Base-by-base conservation (phyloP, 2,888 invertebrate genomes). In the Amiota mariae region DNA sequence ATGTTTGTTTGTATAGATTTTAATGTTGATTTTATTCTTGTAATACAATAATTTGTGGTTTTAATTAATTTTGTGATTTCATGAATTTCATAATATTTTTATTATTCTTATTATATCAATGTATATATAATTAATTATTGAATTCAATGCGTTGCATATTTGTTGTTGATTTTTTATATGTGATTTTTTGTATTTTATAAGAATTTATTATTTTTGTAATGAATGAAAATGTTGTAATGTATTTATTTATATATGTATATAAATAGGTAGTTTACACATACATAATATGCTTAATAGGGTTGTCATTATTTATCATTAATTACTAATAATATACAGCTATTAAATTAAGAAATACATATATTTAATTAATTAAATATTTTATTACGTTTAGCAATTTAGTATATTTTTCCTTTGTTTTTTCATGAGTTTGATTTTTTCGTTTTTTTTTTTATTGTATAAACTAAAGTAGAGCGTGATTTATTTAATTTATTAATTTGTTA, bases 301-400 rank as follows among this genome's bases (percentile, higher is more conserved):
- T 24, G 57, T 54, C 57, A 15, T 57, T 15, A 20, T 49, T 20
- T 48, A 24, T 24, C 13, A 12, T 66, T 68, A 13, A 54, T 20
- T 51, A 68, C 70, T 70, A 73, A 68, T 78, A 77, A 80, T 76
- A 73, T 77, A 77, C 73, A 80, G 77, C 72, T 76, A 68, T 68
- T 68, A 20, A 66, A 68, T 36, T 36, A 36, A 36, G 51, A 67
- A 67, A 51, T 51, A 76, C 76, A 77, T 74, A 75, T 73, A 76
- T 74, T 56, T 73, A 71, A 68, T 54, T 63, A 74, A 75, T 76
- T 78, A 75, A 78, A 78, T 24, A 3, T 24, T 24, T 24, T 24
- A 24, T 24, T 24, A 2, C 24, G 24, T 36, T 36, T 36, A 6
- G 36, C 8, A 36, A 36, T 36, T 36, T 36, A 36, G 36, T 36